A percentile compares a stretch with the other conserved stretches of the same genome.
Evolutionary conservation across 2,113 vertebrate genomes (phyloP).

Genomic region (Leuciscus idus): DNA sequence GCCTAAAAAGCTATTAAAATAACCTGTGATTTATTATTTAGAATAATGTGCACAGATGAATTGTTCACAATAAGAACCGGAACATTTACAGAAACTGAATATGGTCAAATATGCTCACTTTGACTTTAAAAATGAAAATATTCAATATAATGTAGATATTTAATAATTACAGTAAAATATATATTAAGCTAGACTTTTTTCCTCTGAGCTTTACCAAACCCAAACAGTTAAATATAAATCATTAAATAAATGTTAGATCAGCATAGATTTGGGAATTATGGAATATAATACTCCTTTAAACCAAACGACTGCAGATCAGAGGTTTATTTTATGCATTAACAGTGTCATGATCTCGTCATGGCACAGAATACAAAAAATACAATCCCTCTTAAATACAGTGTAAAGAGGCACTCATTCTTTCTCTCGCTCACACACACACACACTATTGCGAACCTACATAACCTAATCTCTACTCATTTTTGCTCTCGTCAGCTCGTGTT

Average conservation of each 20-base stretch:
- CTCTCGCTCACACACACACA: background rate
- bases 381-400: conserved; percentile 34
- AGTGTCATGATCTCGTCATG: conserved; percentile 35
- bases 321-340: conserved; percentile 46
- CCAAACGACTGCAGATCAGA: conserved; percentile 47
- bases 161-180: background rate
- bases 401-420: conserved; percentile 35
- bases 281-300: conserved; percentile 46
- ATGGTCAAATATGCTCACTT: background rate
- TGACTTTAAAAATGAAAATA: background rate
- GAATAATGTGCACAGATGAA: background rate
- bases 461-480: conserved; percentile 40
- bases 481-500: conserved; percentile 35
- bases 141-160: background rate
- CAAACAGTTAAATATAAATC: conserved; percentile 57
- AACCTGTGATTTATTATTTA: background rate
- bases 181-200: no score
- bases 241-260: conserved; percentile 61
- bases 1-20: background rate
- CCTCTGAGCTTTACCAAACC: conserved; percentile 37
- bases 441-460: background rate
- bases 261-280: conserved; percentile 59
- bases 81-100: background rate
- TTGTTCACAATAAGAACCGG: background rate
- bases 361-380: conserved; percentile 32